phyloP scores from a whole-genome alignment of 2,888 invertebrate genomes.

The Nomada fabriciana region DNA sequence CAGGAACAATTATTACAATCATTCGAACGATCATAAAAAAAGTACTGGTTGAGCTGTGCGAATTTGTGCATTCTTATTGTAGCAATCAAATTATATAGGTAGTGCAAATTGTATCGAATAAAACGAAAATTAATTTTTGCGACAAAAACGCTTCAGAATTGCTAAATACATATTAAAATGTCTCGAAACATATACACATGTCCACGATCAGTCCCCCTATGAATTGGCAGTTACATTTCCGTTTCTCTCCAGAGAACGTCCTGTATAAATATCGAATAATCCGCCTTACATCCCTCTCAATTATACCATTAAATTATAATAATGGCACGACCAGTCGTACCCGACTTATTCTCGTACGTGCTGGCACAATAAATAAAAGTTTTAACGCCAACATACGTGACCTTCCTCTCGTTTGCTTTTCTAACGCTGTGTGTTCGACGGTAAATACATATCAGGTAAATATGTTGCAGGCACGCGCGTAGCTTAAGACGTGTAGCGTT shows the following conservation, averaged over 20 bases:
- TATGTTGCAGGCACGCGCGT: slow-evolving; percentile 69
- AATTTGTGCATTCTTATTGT: neutral
- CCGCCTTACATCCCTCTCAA: neutral
- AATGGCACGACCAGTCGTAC: neutral
- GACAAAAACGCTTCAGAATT: no score
- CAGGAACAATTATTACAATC: neutral
- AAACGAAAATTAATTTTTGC: no score
- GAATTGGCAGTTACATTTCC: no score
- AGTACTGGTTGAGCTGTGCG: no score
- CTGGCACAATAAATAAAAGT: slow-evolving; percentile 56
- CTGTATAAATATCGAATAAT: neutral
- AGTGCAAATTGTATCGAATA: no score
- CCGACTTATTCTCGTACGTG: slow-evolving; percentile 39
- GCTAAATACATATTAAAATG: no score
- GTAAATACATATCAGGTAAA: slow-evolving; percentile 67
- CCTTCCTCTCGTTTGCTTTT: slow-evolving; percentile 56
- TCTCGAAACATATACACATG: no score
- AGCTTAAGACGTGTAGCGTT: slow-evolving; percentile 56
- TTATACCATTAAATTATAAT: slow-evolving; percentile 3
- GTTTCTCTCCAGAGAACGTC: no score
- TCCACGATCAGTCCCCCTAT: no score
- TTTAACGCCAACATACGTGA: slow-evolving; percentile 65
- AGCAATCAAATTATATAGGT: no score
- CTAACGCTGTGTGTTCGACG: slow-evolving; percentile 48
- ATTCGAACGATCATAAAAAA: no score